Evolutionary conservation across 2,797 vertebrate species (phyloP).

Genomic region (Notoglanidium macrostoma): DNA sequence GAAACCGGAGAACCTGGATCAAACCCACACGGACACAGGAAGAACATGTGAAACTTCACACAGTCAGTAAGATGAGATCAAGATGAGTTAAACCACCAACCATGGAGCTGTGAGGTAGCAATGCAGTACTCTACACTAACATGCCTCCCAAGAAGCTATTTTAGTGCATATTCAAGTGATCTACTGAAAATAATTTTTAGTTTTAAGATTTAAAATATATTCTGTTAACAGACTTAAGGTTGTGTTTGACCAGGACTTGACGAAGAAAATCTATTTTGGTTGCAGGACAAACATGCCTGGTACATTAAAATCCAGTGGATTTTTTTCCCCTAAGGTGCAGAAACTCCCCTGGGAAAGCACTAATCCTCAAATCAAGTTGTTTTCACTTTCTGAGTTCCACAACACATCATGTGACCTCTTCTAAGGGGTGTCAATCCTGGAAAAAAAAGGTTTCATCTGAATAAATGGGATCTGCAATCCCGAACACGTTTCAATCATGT

Average conservation of each 20-base stretch:
- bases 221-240: neutral
- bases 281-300: neutral
- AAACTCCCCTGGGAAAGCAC: neutral
- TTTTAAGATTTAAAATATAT: neutral
- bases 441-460: neutral
- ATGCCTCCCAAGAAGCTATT: neutral
- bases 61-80: neutral
- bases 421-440: neutral
- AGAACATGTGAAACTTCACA: neutral
- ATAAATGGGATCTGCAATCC: conserved; percentile 17
- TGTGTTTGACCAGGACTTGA: neutral
- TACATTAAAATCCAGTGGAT: neutral
- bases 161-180: neutral
- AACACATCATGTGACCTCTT: neutral
- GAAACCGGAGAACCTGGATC: neutral
- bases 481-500: conserved; percentile 8
- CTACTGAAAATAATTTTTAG: neutral
- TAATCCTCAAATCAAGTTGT: conserved; percentile 8
- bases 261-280: neutral
- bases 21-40: neutral
- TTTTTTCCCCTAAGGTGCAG: neutral
- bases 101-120: neutral
- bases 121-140: neutral
- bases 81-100: neutral
- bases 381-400: neutral